Conservation (phyloP, 2,797 vertebrate species). For the Varecia variegata region DNA sequence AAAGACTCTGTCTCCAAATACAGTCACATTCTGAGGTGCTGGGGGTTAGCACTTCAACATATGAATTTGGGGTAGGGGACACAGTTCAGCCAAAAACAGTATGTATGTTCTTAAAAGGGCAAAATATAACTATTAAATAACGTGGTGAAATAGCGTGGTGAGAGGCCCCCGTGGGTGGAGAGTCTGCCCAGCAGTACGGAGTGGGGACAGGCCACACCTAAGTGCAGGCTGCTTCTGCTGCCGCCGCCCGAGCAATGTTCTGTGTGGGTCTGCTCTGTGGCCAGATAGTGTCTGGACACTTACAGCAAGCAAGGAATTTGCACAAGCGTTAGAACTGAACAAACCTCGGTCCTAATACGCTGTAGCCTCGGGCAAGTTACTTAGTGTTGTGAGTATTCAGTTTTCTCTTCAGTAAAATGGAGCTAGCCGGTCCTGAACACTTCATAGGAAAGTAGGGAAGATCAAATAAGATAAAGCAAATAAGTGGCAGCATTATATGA, state of each 20-base stretch:
- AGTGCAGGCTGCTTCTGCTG: neutral
- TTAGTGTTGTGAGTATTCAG: neutral
- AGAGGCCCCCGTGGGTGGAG: rapidly evolving
- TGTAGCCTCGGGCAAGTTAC: neutral
- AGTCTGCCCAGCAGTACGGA: neutral
- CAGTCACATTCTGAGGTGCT: neutral
- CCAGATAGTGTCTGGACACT: neutral
- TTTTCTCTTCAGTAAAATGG: neutral
- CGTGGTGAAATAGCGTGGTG: neutral
- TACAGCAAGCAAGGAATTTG: neutral
- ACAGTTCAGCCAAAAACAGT: neutral
- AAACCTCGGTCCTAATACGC: neutral
- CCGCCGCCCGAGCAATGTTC: rapidly evolving
- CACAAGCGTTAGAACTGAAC: neutral
- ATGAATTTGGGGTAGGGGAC: too few relatives aligned
- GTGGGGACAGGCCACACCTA: too few relatives aligned
- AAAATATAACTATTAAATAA: neutral
- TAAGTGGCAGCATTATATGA: neutral
- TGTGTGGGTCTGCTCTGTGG: too few relatives aligned
- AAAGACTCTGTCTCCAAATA: neutral
- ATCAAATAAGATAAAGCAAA: neutral
- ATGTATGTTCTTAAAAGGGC: neutral
- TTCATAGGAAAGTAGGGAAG: neutral
- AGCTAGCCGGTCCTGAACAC: neutral
- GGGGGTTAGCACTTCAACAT: neutral